phyloP scores from a whole-genome alignment of 2,888 invertebrate genomes.

The Frankliniella intonsa region DNA sequence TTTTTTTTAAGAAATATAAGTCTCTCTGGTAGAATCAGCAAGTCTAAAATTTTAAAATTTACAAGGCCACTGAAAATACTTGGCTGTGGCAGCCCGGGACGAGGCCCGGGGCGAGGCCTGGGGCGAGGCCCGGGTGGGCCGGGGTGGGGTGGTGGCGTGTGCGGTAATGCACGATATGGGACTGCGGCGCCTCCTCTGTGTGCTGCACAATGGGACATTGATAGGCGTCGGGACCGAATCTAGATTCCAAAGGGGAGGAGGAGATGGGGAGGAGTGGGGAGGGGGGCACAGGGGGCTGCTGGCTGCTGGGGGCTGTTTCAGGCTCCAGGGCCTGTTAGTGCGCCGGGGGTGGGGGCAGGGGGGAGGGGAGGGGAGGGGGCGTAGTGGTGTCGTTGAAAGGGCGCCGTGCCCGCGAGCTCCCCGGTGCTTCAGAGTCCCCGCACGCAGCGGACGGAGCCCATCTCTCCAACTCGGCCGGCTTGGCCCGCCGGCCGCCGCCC shows the following conservation, averaged over 20 bases:
- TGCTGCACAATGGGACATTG: slow-evolving; percentile 18
- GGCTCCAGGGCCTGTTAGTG: slow-evolving; percentile 1
- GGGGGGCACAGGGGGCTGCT: neutral
- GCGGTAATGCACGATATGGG: neutral
- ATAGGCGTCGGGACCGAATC: slow-evolving; percentile 10
- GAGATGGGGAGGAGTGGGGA: too few species aligned
- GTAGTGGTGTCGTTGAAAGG: slow-evolving; percentile 20
- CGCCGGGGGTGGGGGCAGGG: neutral
- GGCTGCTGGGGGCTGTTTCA: neutral
- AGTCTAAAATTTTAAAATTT: too few species aligned
- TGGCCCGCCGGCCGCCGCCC: neutral
- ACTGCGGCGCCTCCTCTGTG: neutral
- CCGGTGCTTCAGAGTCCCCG: slow-evolving; percentile 15
- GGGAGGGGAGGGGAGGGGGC: neutral
- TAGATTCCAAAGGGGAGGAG: neutral
- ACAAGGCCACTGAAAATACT: too few species aligned
- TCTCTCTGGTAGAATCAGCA: too few species aligned
- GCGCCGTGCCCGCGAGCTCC: neutral
- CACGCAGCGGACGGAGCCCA: neutral
- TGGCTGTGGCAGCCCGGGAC: too few species aligned
- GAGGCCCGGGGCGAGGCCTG: too few species aligned
- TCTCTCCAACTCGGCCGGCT: neutral
- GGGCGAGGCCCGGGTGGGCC: too few species aligned
- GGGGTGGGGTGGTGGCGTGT: neutral
- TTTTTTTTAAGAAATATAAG: too few species aligned